Percentiles rank a stretch among this genome's conserved stretches.
Evolutionary conservation across 2,888 invertebrate species (phyloP).

Genomic region (Tipula helvola): DNA sequence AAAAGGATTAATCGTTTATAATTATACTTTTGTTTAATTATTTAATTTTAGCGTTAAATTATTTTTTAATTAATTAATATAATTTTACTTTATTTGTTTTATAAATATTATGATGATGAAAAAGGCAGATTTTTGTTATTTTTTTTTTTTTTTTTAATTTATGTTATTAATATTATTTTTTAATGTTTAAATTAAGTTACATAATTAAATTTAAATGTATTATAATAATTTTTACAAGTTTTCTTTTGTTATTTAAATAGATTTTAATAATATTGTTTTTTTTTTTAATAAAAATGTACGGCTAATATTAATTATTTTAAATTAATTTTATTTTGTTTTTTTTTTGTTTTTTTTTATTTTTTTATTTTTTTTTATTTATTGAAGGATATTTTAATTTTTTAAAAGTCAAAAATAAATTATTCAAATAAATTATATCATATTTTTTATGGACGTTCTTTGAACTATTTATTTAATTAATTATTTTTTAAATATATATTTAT

Average conservation of each 20-base stretch:
- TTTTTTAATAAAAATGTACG: not conserved
- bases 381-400: conserved; percentile 1
- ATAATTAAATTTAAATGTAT: not conserved
- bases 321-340: not conserved
- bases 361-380: not conserved
- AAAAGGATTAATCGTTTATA: not conserved
- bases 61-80: not conserved
- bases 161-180: not conserved
- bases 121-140: not conserved
- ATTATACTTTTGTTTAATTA: not conserved
- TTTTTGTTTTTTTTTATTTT: not conserved
- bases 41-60: not conserved
- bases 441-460: not conserved
- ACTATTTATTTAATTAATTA: not conserved
- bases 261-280: not conserved
- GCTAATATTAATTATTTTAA: not conserved
- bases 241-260: not conserved
- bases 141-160: not conserved
- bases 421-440: not conserved
- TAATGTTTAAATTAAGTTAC: not conserved
- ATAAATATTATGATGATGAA: not conserved
- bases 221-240: not conserved
- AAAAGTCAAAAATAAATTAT: not conserved
- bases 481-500: not conserved
- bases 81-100: not conserved